Conservation (phyloP, 2,797 vertebrate genomes). For the Eutrigla gurnardus region DNA sequence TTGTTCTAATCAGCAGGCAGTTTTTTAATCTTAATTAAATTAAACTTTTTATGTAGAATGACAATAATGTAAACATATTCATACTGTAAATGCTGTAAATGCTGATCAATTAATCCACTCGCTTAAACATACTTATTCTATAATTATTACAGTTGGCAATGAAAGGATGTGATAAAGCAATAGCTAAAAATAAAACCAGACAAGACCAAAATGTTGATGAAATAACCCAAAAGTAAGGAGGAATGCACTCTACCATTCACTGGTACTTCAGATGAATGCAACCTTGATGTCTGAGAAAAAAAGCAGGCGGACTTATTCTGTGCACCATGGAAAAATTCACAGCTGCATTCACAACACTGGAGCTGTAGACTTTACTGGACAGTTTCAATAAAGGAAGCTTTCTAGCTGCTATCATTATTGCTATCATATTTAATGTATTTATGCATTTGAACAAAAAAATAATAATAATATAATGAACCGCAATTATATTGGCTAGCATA, state of each 20-base stretch:
- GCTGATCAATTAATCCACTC: neutral
- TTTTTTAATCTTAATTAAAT: too few species aligned
- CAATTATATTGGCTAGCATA: too few species aligned
- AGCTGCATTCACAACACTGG: constrained; percentile 2
- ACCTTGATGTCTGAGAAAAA: constrained; percentile 31
- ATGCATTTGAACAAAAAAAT: too few species aligned
- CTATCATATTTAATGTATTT: too few species aligned
- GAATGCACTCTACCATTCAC: neutral
- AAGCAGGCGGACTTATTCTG: neutral
- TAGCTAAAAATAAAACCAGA: neutral
- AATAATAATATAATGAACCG: too few species aligned
- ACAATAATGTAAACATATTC: neutral
- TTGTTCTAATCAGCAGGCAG: neutral
- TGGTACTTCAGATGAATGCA: neutral
- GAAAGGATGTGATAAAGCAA: neutral
- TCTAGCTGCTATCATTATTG: too few species aligned
- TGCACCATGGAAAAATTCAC: neutral
- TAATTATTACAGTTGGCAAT: too few species aligned
- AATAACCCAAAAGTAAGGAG: neutral
- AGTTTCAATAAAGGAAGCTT: too few species aligned
- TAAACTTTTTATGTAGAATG: neutral
- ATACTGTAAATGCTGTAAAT: neutral
- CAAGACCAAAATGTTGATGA: neutral
- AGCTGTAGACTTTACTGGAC: neutral
- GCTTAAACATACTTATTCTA: neutral